A percentile compares a stretch with the other conserved stretches of the same genome.
phyloP scores from a whole-genome alignment of 2,113 vertebrate species.

The Lichenostomus cassidix region DNA sequence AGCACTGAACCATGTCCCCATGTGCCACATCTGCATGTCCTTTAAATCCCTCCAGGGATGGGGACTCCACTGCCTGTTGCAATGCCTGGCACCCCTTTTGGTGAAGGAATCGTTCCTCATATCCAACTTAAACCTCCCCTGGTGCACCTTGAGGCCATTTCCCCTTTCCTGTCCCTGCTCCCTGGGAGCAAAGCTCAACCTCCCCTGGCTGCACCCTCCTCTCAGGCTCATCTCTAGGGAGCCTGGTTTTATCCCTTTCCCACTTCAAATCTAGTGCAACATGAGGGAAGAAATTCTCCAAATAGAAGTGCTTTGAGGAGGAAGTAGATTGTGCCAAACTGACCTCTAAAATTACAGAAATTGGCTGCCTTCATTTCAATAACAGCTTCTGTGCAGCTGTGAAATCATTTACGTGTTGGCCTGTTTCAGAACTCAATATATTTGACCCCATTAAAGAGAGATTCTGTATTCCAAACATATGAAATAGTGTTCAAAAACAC shows the following conservation, averaged over 20 bases:
- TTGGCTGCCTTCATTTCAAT: background rate
- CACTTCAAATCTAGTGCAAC: background rate
- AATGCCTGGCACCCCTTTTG: background rate
- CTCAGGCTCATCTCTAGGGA: background rate
- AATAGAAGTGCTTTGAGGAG: background rate
- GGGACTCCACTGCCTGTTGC: background rate
- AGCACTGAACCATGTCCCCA: background rate
- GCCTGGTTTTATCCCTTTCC: background rate
- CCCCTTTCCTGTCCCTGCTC: background rate
- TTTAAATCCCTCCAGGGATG: background rate
- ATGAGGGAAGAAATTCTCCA: background rate
- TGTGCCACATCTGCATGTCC: background rate
- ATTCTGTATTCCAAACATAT: background rate
- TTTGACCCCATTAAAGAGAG: background rate
- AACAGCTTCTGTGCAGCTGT: background rate
- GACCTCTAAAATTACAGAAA: background rate
- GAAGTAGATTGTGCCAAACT: background rate
- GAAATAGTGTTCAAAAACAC: background rate
- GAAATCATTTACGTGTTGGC: background rate
- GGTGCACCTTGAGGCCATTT: background rate
- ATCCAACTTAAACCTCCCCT: background rate
- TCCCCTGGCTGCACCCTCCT: background rate
- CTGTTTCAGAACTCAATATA: background rate
- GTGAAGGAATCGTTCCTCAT: background rate
- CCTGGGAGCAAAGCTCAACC: rapidly evolving